A percentile compares a stretch with the other conserved stretches of the same genome.
Evolutionary conservation across 2,797 vertebrate genomes (phyloP).

Genomic region (Characodon lateralis): DNA sequence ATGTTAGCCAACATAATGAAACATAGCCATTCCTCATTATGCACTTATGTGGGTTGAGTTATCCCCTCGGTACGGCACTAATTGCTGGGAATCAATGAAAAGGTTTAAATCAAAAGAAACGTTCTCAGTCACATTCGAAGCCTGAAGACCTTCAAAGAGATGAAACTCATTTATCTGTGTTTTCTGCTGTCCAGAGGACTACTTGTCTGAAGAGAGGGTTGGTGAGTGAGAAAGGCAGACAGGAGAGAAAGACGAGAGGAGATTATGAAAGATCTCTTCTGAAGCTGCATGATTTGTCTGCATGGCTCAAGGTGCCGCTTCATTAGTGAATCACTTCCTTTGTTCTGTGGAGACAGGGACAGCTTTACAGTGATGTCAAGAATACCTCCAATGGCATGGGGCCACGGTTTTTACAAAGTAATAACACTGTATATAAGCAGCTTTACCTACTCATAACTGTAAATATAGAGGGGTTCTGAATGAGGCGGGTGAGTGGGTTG

Average conservation of each 20-base stretch:
- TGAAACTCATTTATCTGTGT: slow-evolving; percentile 16
- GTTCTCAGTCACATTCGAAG: slow-evolving; percentile 41
- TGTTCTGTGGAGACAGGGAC: slow-evolving; percentile 39
- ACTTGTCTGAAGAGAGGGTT: slow-evolving; percentile 7
- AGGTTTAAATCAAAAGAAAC: slow-evolving; percentile 46
- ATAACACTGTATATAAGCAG: slow-evolving; percentile 40
- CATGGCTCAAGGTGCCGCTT: slow-evolving; percentile 53
- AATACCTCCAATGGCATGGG: slow-evolving; percentile 23
- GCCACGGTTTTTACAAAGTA: slow-evolving; percentile 16
- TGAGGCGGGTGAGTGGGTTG: slow-evolving; percentile 18
- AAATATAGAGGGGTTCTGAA: slow-evolving; percentile 54
- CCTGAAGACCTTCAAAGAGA: slow-evolving; percentile 34
- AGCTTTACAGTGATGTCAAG: slow-evolving; percentile 31
- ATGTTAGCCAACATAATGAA: slow-evolving; percentile 1
- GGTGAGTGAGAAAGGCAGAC: slow-evolving; percentile 26
- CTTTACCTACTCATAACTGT: slow-evolving; percentile 44
- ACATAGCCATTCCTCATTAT: slow-evolving; percentile 44
- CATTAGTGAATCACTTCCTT: slow-evolving; percentile 66
- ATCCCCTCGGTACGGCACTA: slow-evolving; percentile 54
- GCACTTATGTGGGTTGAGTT: slow-evolving; percentile 49
- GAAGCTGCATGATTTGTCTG: slow-evolving; percentile 38
- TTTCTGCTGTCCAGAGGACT: slow-evolving; percentile 21
- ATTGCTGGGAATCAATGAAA: slow-evolving; percentile 65
- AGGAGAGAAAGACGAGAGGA: slow-evolving; percentile 37
- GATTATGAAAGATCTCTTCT: slow-evolving; percentile 40